A percentile compares a stretch with the other conserved stretches of the same genome.
Conservation (phyloP, 1,140 invertebrate genomes). For the Aphelenchoides avenae region DNA sequence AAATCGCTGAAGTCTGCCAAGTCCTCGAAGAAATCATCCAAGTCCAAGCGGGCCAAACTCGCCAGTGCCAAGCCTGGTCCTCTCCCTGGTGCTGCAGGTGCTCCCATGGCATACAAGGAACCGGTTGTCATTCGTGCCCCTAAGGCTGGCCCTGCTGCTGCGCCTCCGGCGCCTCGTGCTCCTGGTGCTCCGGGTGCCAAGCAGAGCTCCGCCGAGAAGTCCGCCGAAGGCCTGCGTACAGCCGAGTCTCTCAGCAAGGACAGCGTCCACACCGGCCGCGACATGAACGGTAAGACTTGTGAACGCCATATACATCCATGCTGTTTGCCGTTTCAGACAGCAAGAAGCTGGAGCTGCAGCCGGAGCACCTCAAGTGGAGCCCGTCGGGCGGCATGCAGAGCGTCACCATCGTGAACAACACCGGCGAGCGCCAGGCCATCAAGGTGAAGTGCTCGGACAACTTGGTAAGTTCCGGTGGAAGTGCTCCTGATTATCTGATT, state of each 20-base stretch:
- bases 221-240: neutral
- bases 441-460: slow-evolving; percentile 19
- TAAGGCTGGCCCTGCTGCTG: neutral
- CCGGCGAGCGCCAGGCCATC: slow-evolving; percentile 10
- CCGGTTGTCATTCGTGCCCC: no score
- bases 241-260: no score
- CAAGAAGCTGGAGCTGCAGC: slow-evolving; percentile 14
- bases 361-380: slow-evolving; percentile 4
- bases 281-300: neutral
- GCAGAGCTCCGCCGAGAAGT: neutral
- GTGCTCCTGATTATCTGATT: neutral
- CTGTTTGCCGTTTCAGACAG: neutral
- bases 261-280: neutral
- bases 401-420: slow-evolving; percentile 8
- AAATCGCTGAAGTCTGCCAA: no score
- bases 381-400: slow-evolving; percentile 7
- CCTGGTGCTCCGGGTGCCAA: neutral
- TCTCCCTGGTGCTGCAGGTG: no score
- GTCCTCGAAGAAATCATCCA: no score
- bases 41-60: no score
- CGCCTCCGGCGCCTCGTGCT: neutral
- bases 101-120: no score
- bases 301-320: neutral
- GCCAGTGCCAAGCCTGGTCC: no score
- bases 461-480: slow-evolving; percentile 14